Evolutionary conservation across 1,140 invertebrate species (phyloP), one percentile per base, ranked within the genome.

Genomic region (Drosophila punjabiensis): DNA sequence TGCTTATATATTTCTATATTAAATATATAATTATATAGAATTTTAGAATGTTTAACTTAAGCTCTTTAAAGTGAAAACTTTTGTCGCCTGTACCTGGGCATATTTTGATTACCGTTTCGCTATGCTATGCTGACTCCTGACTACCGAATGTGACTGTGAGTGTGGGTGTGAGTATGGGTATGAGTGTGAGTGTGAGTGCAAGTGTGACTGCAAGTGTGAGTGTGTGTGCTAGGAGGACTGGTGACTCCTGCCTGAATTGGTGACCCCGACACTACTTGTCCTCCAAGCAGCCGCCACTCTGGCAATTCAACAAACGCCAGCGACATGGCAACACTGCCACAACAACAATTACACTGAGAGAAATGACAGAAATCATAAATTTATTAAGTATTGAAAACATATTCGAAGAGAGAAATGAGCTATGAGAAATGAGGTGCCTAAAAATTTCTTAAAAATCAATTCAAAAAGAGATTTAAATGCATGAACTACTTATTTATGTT

Each of bases 21-120:
- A 24, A 24, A 24, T 24, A 24, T 24, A 24, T 24, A 24, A 24
- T 24, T 2, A 24, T 24, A 24, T 24, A 24, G 1, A 24, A 24
- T 24, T 2, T 24, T 3, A 24, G 3, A 2, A 24, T 24, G 24
- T 1, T 1, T 24, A 24, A 24, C 4, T 35, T 16, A 0, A 24
- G 3, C n/a, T 14, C 1, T 5, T 30, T 14, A 11, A 16, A 48
- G 33, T 35, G 30, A 60, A 45, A 47, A 64, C 28, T 32, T 63
- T 76, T 61, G 64, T 65, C 65, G 75, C 69, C 80, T 79, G 81
- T 48, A 14, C n/a, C 32, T 43, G 28, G 62, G 11, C 35, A 65
- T 55, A 70, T 81, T 81, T 61, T 79, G 81, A 79, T 83, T 83
- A 69, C 64, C 64, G 63, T 77, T 9, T 47, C 60, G 61, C 64